Evolutionary conservation across 23 tunicate species (phyloP).

Genomic region (Phallusia fumigata): DNA sequence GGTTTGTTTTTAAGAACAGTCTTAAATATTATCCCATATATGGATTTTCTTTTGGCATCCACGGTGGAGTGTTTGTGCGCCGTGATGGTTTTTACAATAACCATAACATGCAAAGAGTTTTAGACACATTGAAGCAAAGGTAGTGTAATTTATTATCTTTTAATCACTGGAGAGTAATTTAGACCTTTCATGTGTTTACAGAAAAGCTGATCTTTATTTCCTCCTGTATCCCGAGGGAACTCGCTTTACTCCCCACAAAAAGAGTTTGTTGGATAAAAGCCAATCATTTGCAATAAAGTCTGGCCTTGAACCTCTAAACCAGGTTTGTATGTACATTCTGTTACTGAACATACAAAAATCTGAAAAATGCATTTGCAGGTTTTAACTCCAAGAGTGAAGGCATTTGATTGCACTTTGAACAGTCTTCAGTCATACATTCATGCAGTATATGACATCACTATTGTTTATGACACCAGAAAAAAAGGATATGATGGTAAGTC

Average conservation of each 20-base stretch:
- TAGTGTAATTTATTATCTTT: background rate
- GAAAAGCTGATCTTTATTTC: constrained; percentile 49
- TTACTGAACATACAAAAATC: background rate
- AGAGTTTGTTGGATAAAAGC: constrained; percentile 41
- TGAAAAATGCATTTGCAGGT: constrained; percentile 16
- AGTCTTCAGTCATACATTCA: constrained; percentile 22
- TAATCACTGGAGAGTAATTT: background rate
- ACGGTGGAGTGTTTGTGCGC: constrained; percentile 85
- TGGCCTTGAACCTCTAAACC: constrained; percentile 41
- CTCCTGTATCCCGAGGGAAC: constrained; percentile 71
- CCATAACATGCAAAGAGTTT: constrained; percentile 42
- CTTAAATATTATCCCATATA: constrained; percentile 75
- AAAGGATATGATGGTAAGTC: constrained; percentile 10
- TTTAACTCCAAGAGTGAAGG: constrained; percentile 71
- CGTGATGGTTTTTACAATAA: constrained; percentile 68
- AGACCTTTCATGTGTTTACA: background rate
- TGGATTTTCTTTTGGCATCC: constrained; percentile 71
- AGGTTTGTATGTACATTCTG: constrained; percentile 3
- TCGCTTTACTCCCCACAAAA: constrained; percentile 36
- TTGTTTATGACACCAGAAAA: constrained; percentile 29
- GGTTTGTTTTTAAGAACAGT: constrained; percentile 74
- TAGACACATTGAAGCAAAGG: constrained; percentile 49
- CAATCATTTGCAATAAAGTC: constrained; percentile 39
- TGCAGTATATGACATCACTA: constrained; percentile 65
- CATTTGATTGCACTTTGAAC: constrained; percentile 57